Base-by-base conservation (phyloP, 2,888 invertebrate genomes). In the Diplazon laetatorius region DNA sequence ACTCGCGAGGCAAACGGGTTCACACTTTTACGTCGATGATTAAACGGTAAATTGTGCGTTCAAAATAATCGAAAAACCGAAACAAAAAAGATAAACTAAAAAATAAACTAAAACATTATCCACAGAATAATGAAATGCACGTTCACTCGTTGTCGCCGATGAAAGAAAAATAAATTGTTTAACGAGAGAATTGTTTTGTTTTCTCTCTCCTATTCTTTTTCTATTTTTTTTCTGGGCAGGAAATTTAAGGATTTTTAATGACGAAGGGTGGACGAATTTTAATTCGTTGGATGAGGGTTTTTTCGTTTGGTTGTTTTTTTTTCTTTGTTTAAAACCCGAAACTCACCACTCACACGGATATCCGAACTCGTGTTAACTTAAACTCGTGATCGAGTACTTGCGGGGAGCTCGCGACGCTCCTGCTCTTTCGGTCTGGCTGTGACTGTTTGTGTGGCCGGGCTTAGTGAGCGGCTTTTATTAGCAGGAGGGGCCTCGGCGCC, bases 401-500 rank as follows among this genome's bases (percentile, higher is more conserved):
- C 80, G 83, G 85, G 85, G 87, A 88, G 83, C 87, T 83, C 85
- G 83, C 84, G 84, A 87, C 89, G 88, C 88, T 88, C 70, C 73
- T 88, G 85, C 89, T 89, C 87, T 83, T 89, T 88, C 87, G 83
- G 84, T 86, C 86, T 85, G 88, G 87, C 90, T 88, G 89, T 90
- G 86, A 91, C 90, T 90, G 89, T 90, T 90, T 90, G 91, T 90
- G 87, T 90, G 86, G 85, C 87, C 80, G 82, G 87, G 90, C 86
- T 89, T 88, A 89, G 90, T 87, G 89, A 90, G 89, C 91, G 90
- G 91, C 89, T 91, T 91, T 89, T 91, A 90, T 91, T 90, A 88
- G 89, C 90, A 89, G 90, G 89, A 89, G 90, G 89, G 88, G 89
- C 86, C 89, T 87, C 85, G 84, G 86, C 87, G 87, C 89, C 89